Evolutionary conservation across 2,797 vertebrate species (phyloP).

Genomic region (Odontamblyopus lacepedii): DNA sequence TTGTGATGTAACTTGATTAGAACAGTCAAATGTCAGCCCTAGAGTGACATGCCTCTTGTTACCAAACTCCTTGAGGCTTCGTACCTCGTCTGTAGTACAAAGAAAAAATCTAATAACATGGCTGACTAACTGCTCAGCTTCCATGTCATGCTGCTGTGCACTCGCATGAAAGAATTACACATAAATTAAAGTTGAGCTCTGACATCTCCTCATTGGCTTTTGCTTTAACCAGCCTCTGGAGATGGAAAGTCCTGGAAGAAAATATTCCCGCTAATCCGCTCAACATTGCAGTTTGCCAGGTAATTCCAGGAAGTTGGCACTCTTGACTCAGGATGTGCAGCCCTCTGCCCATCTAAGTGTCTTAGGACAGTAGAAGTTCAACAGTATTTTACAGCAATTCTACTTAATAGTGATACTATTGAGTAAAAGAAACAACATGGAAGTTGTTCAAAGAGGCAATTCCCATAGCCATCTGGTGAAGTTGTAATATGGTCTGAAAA

Average conservation of each 20-base stretch:
- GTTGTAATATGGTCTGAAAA: neutral
- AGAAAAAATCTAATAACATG: constrained; percentile 76
- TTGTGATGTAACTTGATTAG: constrained; percentile 53
- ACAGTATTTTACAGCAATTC: constrained; percentile 17
- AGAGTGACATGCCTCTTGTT: constrained; percentile 45
- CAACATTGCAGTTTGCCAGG: constrained; percentile 56
- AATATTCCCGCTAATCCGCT: constrained; percentile 62
- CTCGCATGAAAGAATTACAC: constrained; percentile 66
- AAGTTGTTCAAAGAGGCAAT: neutral
- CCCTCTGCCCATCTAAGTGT: constrained; percentile 46
- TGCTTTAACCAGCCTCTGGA: constrained; percentile 50
- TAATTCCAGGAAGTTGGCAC: constrained; percentile 62
- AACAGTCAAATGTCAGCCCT: constrained; percentile 37
- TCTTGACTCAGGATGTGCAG: constrained; percentile 54
- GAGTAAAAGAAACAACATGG: neutral
- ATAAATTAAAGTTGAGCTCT: constrained; percentile 72
- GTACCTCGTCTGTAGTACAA: constrained; percentile 25
- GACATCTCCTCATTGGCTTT: constrained; percentile 62
- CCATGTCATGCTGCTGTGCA: constrained; percentile 70
- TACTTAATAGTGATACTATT: constrained; percentile 13
- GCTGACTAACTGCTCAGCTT: constrained; percentile 74
- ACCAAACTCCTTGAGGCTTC: constrained; percentile 26
- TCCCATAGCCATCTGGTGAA: neutral
- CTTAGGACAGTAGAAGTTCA: constrained; percentile 35
- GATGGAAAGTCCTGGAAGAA: constrained; percentile 49